phyloP scores from a whole-genome alignment of 1,140 invertebrate genomes.

The Drosophila baimaii region DNA sequence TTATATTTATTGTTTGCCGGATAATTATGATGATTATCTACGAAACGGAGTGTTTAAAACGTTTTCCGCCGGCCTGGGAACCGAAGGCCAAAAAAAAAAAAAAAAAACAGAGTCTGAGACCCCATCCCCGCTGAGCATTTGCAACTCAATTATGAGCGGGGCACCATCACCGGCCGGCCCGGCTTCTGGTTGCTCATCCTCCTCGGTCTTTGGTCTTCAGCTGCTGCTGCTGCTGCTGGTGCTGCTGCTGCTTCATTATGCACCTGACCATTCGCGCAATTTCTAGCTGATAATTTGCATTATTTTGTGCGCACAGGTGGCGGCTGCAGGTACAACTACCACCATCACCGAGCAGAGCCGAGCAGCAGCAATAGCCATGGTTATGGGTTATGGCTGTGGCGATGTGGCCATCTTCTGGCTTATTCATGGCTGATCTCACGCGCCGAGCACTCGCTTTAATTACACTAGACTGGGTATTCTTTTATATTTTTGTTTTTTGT shows the following conservation, averaged over 20 bases:
- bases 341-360: background rate
- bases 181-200: constrained; percentile 51
- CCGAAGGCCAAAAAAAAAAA: constrained; percentile 39
- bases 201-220: constrained; percentile 24
- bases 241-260: constrained; percentile 49
- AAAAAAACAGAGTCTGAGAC: constrained; percentile 7
- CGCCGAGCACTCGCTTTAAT: constrained; percentile 64
- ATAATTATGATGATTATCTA: constrained; percentile 83
- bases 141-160: constrained; percentile 76
- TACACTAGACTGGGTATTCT: constrained; percentile 48
- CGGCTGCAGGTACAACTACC: constrained; percentile 38
- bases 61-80: constrained; percentile 58
- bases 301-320: constrained; percentile 76
- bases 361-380: constrained; percentile 13
- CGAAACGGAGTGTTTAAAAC: constrained; percentile 73
- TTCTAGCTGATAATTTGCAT: constrained; percentile 79
- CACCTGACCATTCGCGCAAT: constrained; percentile 78
- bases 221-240: constrained; percentile 34
- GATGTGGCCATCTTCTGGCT: constrained; percentile 28
- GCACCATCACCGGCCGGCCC: constrained; percentile 12
- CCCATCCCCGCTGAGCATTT: constrained; percentile 47
- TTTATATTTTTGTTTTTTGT: background rate
- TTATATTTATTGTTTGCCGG: constrained; percentile 79
- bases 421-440: constrained; percentile 68
- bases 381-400: constrained; percentile 18